Base-by-base conservation (phyloP, 2,888 invertebrate species). In the Meteorus colon region DNA sequence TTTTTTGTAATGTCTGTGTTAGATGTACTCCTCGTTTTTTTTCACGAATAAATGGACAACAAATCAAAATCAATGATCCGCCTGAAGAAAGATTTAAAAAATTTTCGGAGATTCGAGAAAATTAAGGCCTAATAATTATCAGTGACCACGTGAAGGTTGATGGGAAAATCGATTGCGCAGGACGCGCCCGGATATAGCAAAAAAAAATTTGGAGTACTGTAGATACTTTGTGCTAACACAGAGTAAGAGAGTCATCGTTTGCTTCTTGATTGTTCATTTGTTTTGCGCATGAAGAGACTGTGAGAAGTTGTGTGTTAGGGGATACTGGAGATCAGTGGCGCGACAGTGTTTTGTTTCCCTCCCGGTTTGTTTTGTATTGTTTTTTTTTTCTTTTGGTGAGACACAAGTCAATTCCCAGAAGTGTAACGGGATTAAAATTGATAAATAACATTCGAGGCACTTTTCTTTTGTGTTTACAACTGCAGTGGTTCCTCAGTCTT, bases 131-230 rank as follows among this genome's bases (percentile, higher is more conserved):
- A 51, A 72, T 63, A 51, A 62, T 62, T 63, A 63, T 37, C 48
- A 72, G 63, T 65, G 72, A 72, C 73, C 73, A 73, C 73, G 73
- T 73, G 73, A 73, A 73, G 24, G 31, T 73, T 12, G 12, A 19
- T n/a, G 8, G 19, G 16, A 48, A 48, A 37, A 73, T 73, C 73
- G 65, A 73, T 72, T 65, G 65, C 1, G 51, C 51, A 55, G 51
- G 65, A 73, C 73, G 65, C 73, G 65, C 72, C 72, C 72, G 51
- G 8, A 41, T 41, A 41, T 12, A 41, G 8, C 12, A 8, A 41
- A n/a, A 48, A 48, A n/a, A 24, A 14, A 4, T 48, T 48, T 16
- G n/a, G 0, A 41, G 41, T 12, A 34, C 34, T 34, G 41, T 41
- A 12, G 41, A 8, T 41, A 41, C 41, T 41, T 41, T 41, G 41